These are phyloP conservation scores for Bombus superbus DNA, from an alignment of 1,140 invertebrate genomes.

Conservation along the genomic window DNA sequence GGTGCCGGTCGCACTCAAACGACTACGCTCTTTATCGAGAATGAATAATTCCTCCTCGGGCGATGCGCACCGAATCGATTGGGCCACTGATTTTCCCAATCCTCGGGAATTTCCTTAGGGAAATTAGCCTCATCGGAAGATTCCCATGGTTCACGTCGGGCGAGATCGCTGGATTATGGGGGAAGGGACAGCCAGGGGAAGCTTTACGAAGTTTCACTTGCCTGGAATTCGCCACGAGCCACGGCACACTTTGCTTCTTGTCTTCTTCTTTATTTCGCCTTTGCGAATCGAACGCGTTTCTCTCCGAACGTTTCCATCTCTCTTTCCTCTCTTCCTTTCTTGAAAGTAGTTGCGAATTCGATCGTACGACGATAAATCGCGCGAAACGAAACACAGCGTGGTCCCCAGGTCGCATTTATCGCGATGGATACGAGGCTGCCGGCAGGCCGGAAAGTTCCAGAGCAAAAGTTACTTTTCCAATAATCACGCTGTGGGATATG, in stretches of 20 bases:
- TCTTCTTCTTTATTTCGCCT: not conserved
- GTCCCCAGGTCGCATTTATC: conserved; percentile 4
- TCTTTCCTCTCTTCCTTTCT: not conserved
- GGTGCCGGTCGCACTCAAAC: conserved; percentile 59
- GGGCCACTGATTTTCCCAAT: conserved; percentile 70
- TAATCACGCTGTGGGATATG: conserved; percentile 42
- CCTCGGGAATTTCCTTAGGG: conserved; percentile 71
- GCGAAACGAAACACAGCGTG: not conserved
- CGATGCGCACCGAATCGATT: conserved; percentile 65
- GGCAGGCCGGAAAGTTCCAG: conserved; percentile 13
- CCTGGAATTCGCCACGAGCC: conserved; percentile 40
- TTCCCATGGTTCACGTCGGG: conserved; percentile 69
- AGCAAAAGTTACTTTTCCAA: conserved; percentile 41
- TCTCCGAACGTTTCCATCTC: not conserved
- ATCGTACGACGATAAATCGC: conserved; percentile 7
- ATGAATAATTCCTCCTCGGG: conserved; percentile 69
- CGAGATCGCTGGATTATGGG: conserved; percentile 67
- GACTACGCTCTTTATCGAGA: conserved; percentile 67
- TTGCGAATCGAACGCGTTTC: not conserved
- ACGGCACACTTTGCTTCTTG: not conserved
- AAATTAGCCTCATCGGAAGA: conserved; percentile 72
- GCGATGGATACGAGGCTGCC: not conserved
- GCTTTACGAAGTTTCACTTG: conserved; percentile 64
- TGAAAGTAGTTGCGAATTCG: not conserved
- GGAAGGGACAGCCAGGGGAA: not conserved